phyloP scores from a whole-genome alignment of 2,888 invertebrate genomes.

The Pristionchus arcanus region DNA sequence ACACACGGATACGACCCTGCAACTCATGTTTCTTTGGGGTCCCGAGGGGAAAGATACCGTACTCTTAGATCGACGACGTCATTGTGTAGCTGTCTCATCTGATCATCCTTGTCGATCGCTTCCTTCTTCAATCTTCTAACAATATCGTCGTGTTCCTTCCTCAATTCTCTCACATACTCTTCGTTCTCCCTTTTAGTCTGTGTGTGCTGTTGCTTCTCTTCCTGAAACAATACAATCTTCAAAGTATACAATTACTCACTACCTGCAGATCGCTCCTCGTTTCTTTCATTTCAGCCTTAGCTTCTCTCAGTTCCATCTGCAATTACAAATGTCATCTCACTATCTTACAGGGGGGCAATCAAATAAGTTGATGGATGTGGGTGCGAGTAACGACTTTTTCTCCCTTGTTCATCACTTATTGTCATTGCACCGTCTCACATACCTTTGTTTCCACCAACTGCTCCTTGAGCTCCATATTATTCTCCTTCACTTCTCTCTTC shows the following conservation, averaged over 20 bases:
- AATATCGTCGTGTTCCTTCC: too few species aligned
- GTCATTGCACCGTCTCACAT: not conserved
- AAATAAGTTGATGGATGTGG: too few species aligned
- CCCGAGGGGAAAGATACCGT: not conserved
- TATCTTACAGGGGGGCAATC: too few species aligned
- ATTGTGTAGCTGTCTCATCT: conserved; percentile 63
- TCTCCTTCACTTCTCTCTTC: not conserved
- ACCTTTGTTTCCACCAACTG: not conserved
- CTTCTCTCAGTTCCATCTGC: not conserved
- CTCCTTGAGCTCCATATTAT: not conserved
- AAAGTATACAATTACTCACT: not conserved
- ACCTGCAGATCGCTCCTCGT: not conserved
- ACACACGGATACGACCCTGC: conserved; percentile 67
- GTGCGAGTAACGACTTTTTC: too few species aligned
- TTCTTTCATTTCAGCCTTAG: not conserved
- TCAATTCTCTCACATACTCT: not conserved
- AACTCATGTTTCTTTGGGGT: not conserved
- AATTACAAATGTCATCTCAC: not conserved
- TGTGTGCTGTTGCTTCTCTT: not conserved
- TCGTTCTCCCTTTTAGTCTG: too few species aligned
- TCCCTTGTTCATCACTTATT: too few species aligned
- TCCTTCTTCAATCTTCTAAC: not conserved
- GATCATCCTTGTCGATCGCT: conserved; percentile 64
- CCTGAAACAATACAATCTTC: not conserved
- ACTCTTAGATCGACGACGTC: conserved; percentile 64